Evolutionary conservation across 2,797 vertebrate species (phyloP).

Genomic region (Aplochiton taeniatus): DNA sequence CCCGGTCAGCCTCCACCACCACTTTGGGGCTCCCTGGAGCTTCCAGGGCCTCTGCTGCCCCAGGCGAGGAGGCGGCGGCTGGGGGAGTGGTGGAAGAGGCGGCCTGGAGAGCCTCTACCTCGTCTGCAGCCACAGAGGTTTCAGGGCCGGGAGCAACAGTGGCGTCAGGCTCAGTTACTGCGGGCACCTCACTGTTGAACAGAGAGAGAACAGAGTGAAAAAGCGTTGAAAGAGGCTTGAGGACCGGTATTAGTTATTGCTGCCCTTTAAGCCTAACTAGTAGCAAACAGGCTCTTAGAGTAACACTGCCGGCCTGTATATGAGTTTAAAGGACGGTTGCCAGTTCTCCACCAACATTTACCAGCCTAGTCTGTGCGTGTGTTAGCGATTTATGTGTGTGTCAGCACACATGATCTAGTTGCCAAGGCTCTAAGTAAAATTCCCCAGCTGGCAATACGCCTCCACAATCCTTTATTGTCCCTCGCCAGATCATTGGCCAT

Average conservation of each 20-base stretch:
- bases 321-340: too few species aligned
- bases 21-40: slow-evolving; percentile 59
- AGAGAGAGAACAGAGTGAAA: neutral
- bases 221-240: too few species aligned
- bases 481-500: slow-evolving; percentile 53
- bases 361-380: neutral
- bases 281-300: slow-evolving; percentile 18
- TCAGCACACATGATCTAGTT: neutral
- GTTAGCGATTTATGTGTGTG: neutral
- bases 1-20: slow-evolving; percentile 73
- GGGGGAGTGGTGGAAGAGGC: slow-evolving; percentile 41
- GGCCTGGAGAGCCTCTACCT: slow-evolving; percentile 26
- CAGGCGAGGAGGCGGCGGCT: neutral
- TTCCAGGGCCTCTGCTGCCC: slow-evolving; percentile 30
- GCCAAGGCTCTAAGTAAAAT: slow-evolving; percentile 13
- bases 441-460: slow-evolving; percentile 41
- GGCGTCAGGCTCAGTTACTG: slow-evolving; percentile 16
- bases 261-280: neutral
- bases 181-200: slow-evolving; percentile 60
- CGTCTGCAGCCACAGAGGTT: slow-evolving; percentile 60
- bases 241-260: slow-evolving; percentile 14
- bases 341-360: too few species aligned
- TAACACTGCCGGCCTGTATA: too few species aligned
- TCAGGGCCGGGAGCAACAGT: slow-evolving; percentile 56
- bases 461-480: slow-evolving; percentile 53